Evolutionary conservation across 2,888 invertebrate species (phyloP).

Genomic region (Allygus modestus): DNA sequence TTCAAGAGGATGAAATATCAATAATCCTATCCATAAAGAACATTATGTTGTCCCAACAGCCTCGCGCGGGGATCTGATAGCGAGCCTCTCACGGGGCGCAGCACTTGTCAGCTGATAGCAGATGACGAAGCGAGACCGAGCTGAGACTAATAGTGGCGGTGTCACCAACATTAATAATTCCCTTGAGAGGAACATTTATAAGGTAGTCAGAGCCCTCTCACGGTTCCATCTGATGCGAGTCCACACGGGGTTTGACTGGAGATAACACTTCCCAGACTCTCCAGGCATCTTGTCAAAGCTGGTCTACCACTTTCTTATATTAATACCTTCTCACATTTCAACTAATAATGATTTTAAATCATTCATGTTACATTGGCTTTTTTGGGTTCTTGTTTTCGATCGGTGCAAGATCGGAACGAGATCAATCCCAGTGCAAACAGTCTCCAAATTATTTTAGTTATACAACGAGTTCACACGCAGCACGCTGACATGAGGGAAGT

Average conservation of each 20-base stretch:
- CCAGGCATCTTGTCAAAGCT: neutral
- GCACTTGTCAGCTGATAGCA: constrained; percentile 2
- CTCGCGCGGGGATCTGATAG: constrained; percentile 1
- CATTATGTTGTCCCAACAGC: constrained; percentile 13
- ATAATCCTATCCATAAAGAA: neutral
- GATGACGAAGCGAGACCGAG: neutral
- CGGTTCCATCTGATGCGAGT: constrained; percentile 31
- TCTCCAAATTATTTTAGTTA: too few relatives aligned
- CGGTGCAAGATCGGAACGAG: too few relatives aligned
- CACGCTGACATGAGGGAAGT: too few relatives aligned
- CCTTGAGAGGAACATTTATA: constrained; percentile 24
- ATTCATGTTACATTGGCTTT: too few relatives aligned
- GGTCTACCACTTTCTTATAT: neutral
- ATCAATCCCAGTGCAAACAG: too few relatives aligned
- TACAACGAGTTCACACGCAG: too few relatives aligned
- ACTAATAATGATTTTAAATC: too few relatives aligned
- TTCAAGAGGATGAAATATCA: neutral
- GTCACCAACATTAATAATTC: constrained; percentile 22
- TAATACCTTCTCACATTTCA: too few relatives aligned
- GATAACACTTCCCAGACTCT: neutral
- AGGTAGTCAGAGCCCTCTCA: constrained; percentile 27
- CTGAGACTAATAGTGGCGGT: neutral
- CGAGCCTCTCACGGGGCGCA: neutral
- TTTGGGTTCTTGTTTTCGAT: too few relatives aligned
- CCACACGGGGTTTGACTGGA: neutral